phyloP scores from a whole-genome alignment of 2,888 invertebrate genomes.

The Lasioglossum marginatum region DNA sequence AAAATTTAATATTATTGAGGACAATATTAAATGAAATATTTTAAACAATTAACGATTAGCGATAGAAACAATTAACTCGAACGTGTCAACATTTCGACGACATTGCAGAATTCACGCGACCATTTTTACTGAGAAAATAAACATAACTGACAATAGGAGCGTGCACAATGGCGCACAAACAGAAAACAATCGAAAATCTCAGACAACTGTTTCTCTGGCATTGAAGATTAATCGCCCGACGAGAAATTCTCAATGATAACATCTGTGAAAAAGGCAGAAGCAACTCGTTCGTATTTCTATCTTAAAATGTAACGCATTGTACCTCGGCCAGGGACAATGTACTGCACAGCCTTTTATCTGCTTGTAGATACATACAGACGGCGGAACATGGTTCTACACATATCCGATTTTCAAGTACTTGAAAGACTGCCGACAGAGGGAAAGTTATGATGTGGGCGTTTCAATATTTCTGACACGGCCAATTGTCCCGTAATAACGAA shows the following conservation, averaged over 20 bases:
- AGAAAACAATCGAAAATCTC: constrained; percentile 8
- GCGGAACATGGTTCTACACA: background rate
- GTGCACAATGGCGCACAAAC: background rate
- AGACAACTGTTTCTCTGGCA: background rate
- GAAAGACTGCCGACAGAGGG: background rate
- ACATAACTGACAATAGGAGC: background rate
- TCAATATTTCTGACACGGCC: constrained; percentile 5
- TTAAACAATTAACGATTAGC: background rate
- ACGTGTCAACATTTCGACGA: background rate
- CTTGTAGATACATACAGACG: background rate
- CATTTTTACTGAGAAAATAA: background rate
- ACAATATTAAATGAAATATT: too few relatives aligned
- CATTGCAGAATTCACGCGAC: background rate
- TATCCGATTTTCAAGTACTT: background rate
- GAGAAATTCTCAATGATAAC: constrained; percentile 14
- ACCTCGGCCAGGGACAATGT: constrained; percentile 10
- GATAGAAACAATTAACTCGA: background rate
- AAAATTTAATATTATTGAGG: too few relatives aligned
- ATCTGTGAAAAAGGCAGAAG: constrained; percentile 10
- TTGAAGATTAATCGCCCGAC: background rate
- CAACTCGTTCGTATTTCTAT: constrained; percentile 11
- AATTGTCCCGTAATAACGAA: constrained; percentile 5
- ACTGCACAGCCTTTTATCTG: background rate
- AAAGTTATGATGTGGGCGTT: background rate
- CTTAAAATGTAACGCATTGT: constrained; percentile 13